Base-by-base conservation (phyloP, 2,888 invertebrate species). In the Drosophila limbata region DNA sequence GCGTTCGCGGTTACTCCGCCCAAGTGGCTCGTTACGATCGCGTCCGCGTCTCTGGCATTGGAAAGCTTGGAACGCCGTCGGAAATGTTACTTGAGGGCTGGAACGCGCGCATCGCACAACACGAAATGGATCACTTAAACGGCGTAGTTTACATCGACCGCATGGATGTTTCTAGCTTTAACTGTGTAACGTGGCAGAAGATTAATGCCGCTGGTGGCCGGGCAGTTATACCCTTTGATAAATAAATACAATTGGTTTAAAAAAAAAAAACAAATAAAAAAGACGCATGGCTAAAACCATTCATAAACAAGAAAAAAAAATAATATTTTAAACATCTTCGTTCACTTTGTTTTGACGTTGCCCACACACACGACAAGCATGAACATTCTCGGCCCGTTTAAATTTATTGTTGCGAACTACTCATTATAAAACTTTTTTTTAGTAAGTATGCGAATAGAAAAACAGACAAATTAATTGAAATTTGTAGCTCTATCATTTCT, bases 121-220 rank as follows among this genome's bases (percentile, higher is more conserved):
- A 97, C 90, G 96, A 97, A 93, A 94, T 95, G 90, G 96, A 96
- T 82, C 96, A 97, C 90, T 92, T 96, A 13, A 94, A 95, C 79
- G 96, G 96, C 1, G 94, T 93, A 83, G 80, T 96, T 3, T 96
- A 94, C 88, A 94, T 95, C 0, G 96, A 96, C 84, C 92, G 93
- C 9, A 96, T 96, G 96, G 94, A 95, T 76, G 90, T 94, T 37
- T 94, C 93, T 72, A 94, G 94, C 2, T 93, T 96, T 31, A 91
- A 93, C 8, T 96, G 95, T 83, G 92, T 93, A 1, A 84, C 73
- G 28, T 91, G 91, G 96, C 93, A 95, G 69, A 93, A 94, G 57
- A 94, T 96, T 0, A 96, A 97, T 90, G 81, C 93, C 65, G 92
- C 94, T 13, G 93, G 94, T 70, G 95, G 95, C 21, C 94, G 94